Evolutionary conservation across 2,113 vertebrate genomes (phyloP), one percentile per base, ranked within the genome.

Genomic region (Dolichallabes microphthalmus): DNA sequence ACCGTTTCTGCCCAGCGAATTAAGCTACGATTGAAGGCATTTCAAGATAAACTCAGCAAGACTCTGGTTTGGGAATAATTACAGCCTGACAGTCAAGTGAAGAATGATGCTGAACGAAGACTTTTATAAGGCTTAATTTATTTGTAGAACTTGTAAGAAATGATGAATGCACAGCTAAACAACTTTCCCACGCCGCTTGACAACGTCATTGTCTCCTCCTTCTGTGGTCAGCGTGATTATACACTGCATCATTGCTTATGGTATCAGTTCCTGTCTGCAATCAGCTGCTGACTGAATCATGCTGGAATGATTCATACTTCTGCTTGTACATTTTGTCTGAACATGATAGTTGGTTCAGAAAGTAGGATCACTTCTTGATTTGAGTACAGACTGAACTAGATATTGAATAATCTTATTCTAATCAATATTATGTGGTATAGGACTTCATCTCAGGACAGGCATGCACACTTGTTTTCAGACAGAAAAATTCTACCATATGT

Each of bases 161-260:
- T 86, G 45, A 86, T 86, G 85, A 86, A 35, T 74, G n/a, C 58
- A 58, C 78, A 86, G 68, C 19, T 86, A 58, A 81, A 82, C 81
- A 19, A 20, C 27, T 80, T 86, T 86, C 68, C 77, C 78, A 80
- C 50, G 25, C 14, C 73, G 64, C 39, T 57, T 80, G 64, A 77
- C 11, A 58, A 66, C 45, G 53, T 57, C 69, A 30, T 13, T 64
- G 45, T 73, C 45, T 86, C 82, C 63, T 78, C 57, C 5, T 20
- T 74, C 55, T 63, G 66, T 55, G 79, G 85, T 82, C 45, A n/a
- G 68, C 78, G 52, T 66, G 79, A 82, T 86, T 82, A 86, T 76
- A 82, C 27, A 39, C 68, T 53, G 57, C 68, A 63, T 75, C 85
- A 63, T 22, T 22, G 50, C 39, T 60, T 63, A 80, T 63, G 77